Conservation (phyloP, 2,797 vertebrate species). For the Platyrinchus mystaceus region DNA sequence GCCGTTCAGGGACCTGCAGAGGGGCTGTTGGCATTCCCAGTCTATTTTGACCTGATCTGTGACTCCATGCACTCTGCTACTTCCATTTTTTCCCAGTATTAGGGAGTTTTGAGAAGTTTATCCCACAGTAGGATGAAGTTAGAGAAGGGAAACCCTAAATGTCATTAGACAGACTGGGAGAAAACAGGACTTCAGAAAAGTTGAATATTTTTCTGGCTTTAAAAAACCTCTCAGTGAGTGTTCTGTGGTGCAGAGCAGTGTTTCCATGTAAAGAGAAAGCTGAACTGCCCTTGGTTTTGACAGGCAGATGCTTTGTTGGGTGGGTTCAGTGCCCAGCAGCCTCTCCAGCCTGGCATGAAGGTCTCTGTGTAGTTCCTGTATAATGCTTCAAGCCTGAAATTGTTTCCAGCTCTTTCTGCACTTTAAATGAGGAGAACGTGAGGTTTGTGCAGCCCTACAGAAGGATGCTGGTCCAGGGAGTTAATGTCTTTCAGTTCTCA, state of each 20-base stretch:
- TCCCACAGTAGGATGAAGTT: accelerated
- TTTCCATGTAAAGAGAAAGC: neutral
- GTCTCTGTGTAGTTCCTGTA: neutral
- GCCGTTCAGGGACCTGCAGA: accelerated
- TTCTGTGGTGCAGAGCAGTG: neutral
- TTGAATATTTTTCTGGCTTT: neutral
- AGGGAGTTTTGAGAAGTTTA: neutral
- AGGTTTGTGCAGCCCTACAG: neutral
- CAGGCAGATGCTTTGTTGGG: neutral
- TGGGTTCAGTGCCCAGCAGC: neutral
- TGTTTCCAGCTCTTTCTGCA: neutral
- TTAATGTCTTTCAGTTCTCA: neutral
- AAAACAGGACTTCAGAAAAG: neutral
- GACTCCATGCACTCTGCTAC: neutral
- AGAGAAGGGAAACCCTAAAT: neutral
- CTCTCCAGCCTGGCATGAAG: neutral
- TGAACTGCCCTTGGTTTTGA: neutral
- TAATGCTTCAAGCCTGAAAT: neutral
- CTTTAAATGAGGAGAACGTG: neutral
- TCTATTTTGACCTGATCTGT: accelerated
- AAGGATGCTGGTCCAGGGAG: neutral
- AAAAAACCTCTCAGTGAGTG: neutral
- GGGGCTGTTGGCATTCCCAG: too few relatives aligned
- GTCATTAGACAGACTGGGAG: accelerated
- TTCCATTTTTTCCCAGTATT: neutral